These are phyloP conservation scores for Ptilodon capucinus DNA, from an alignment of 2,888 invertebrate species.

Conservation along the genomic window DNA sequence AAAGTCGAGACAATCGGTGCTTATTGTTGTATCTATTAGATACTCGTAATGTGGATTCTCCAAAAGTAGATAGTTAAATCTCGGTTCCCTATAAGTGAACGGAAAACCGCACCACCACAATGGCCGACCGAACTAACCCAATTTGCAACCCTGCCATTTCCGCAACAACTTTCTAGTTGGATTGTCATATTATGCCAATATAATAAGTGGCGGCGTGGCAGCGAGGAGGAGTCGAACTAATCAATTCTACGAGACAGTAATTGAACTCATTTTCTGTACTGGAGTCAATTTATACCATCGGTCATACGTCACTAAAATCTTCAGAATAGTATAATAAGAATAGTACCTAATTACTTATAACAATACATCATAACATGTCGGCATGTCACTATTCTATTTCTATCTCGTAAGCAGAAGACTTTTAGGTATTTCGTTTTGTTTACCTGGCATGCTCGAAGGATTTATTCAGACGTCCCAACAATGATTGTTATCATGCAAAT, in stretches of 20 bases:
- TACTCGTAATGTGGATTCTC: no score
- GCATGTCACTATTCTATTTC: constrained; percentile 27
- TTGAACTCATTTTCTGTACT: constrained; percentile 73
- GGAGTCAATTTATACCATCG: no score
- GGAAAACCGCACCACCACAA: constrained; percentile 31
- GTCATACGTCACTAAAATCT: no score
- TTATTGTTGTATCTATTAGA: no score
- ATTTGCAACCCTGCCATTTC: constrained; percentile 54
- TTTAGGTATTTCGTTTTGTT: constrained; percentile 21
- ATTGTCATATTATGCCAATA: constrained; percentile 51
- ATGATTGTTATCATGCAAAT: constrained; percentile 9
- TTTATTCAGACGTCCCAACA: constrained; percentile 10
- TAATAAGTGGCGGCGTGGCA: constrained; percentile 49
- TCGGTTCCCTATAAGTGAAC: no score
- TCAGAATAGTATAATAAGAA: no score
- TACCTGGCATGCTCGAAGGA: constrained; percentile 10
- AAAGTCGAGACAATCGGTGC: no score
- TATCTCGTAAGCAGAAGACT: constrained; percentile 16
- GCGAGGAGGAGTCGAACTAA: constrained; percentile 50
- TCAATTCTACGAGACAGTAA: constrained; percentile 70
- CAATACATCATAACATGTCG: background rate
- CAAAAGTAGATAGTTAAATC: no score
- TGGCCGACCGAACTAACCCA: constrained; percentile 44
- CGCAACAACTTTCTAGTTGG: constrained; percentile 55
- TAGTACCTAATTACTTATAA: no score